Evolutionary conservation across 2,797 vertebrate genomes (phyloP), one percentile per base, ranked within the genome.

Genomic region (Miichthys miiuy): DNA sequence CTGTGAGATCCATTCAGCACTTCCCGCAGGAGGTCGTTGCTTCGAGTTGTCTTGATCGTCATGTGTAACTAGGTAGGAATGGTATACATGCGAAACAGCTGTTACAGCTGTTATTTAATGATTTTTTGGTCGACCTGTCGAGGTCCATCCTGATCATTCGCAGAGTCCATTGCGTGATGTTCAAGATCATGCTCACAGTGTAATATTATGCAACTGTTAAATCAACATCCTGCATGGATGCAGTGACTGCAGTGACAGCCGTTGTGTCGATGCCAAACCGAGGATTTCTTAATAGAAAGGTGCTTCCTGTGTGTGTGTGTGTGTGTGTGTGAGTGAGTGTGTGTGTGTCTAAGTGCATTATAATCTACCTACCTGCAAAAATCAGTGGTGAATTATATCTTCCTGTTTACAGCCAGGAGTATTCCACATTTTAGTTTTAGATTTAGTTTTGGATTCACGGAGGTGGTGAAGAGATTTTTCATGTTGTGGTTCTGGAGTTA

Each of bases 291-390:
- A 82, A 83, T n/a, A 54, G 58, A 85, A 94, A 94, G 91, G 93
- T 93, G 93, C 78, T 93, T 94, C 95, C 94, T 95, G 86, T 88
- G 58, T 71, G 65, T 51, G 69, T 79, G 54, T 71, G 51, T 70
- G 54, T 44, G 21, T 41, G 61, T 48, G 46, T 74, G 21, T 63
- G 64, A 63, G 47, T 23, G 52, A 18, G 50, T 62, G 56, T 54
- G 42, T 69, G 47, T 73, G n/a, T 51, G 13, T 23, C 46, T 6
- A 14, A 17, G 41, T 4, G 52, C 54, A 13, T 52, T 7, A 6
- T 2, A 12, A 64, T 38, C 60, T 25, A 57, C n/a, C 23, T 83
- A 88, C 86, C 84, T 89, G 83, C 38, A 75, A 13, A 9, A 42
- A 18, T n/a, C 56, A 52, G 30, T 23, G 20, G 34, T 41, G 23